Evolutionary conservation across 2,888 invertebrate genomes (phyloP).

Genomic region (Hoplodrina blanda): DNA sequence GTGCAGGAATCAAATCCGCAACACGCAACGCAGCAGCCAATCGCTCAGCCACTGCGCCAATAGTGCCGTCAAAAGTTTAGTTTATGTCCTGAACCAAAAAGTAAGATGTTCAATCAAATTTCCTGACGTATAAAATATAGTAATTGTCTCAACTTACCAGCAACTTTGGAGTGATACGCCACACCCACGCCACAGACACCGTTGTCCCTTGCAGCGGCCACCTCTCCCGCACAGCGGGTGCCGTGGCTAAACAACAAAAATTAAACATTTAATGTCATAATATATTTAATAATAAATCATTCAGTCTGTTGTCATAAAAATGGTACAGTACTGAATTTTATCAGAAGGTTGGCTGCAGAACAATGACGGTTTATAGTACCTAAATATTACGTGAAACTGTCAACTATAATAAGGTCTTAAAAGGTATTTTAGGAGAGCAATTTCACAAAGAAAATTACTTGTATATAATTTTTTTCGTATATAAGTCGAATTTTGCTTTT

Average conservation of each 20-base stretch:
- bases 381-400: neutral
- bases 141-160: slow-evolving; percentile 91
- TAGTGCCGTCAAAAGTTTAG: no score
- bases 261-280: neutral
- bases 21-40: no score
- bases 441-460: neutral
- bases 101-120: neutral
- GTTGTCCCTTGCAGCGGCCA: slow-evolving; percentile 99
- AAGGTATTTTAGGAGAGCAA: neutral
- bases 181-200: slow-evolving; percentile 99
- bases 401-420: neutral
- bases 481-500: no score
- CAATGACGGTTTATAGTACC: slow-evolving; percentile 5
- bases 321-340: slow-evolving; percentile 28
- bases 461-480: no score
- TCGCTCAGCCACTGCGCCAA: no score
- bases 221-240: slow-evolving; percentile 99
- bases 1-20: no score
- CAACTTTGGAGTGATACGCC: slow-evolving; percentile 99
- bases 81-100: no score
- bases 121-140: neutral
- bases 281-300: no score
- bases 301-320: slow-evolving; percentile 22
- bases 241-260: slow-evolving; percentile 94
- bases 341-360: neutral